These are phyloP conservation scores for Harpalus rufipes DNA, from an alignment of 2,888 invertebrate genomes.

Conservation along the genomic window DNA sequence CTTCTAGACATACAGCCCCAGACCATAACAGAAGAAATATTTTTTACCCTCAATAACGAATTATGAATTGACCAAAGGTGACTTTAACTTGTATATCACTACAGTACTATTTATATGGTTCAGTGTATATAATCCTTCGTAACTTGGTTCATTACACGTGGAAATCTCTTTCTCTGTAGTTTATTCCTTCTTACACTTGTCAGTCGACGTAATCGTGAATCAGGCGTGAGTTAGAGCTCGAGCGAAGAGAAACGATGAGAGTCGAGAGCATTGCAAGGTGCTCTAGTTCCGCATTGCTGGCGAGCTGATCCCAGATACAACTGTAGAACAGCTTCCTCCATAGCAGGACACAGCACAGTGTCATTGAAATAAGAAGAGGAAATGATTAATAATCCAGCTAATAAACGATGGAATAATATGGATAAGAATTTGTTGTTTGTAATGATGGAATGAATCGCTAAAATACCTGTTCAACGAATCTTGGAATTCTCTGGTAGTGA, in stretches of 20 bases:
- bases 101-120: not conserved
- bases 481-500: too few relatives aligned
- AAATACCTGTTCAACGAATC: too few relatives aligned
- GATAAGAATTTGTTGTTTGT: too few relatives aligned
- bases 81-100: too few relatives aligned
- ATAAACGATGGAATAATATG: too few relatives aligned
- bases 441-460: too few relatives aligned
- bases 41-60: too few relatives aligned
- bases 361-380: not conserved
- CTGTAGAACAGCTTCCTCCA: slow-evolving; percentile 22
- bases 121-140: not conserved
- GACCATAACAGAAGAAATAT: too few relatives aligned
- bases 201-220: not conserved
- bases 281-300: slow-evolving; percentile 56
- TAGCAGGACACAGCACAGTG: not conserved
- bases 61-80: too few relatives aligned
- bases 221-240: slow-evolving; percentile 21
- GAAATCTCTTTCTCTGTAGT: not conserved
- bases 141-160: not conserved
- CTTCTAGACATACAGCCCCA: too few relatives aligned
- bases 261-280: slow-evolving; percentile 5
- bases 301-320: slow-evolving; percentile 27
- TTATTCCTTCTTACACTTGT: not conserved
- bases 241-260: slow-evolving; percentile 25
- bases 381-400: too few relatives aligned